A percentile compares a stretch with the other conserved stretches of the same genome.
phyloP scores from a whole-genome alignment of 2,888 invertebrate genomes.

The Ornithoptera priamus region DNA sequence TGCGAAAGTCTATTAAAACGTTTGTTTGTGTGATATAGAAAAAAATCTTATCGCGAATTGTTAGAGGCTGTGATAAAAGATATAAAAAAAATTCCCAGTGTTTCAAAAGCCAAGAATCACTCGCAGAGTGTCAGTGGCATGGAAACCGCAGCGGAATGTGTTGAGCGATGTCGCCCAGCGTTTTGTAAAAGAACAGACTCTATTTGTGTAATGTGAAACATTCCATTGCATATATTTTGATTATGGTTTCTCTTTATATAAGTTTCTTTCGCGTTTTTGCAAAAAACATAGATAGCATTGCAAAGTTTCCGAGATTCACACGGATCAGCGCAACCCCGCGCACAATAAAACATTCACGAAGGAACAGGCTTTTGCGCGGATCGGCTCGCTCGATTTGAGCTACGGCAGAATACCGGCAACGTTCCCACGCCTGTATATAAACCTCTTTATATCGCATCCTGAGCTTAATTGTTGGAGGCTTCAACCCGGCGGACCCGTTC shows the following conservation, averaged over 20 bases:
- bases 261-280: too few species aligned
- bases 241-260: too few species aligned
- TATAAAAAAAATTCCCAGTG: conserved; percentile 10
- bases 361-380: conserved; percentile 41
- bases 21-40: not conserved
- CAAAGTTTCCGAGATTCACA: conserved; percentile 23
- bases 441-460: conserved; percentile 46
- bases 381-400: conserved; percentile 37
- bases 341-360: conserved; percentile 25
- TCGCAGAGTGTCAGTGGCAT: conserved; percentile 8
- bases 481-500: conserved; percentile 34
- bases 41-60: not conserved
- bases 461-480: conserved; percentile 45
- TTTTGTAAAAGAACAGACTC: not conserved
- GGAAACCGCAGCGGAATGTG: conserved; percentile 19
- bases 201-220: not conserved
- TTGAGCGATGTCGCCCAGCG: conserved; percentile 9
- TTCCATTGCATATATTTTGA: not conserved
- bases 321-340: conserved; percentile 13
- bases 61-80: not conserved
- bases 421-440: conserved; percentile 44
- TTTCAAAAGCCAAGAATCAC: conserved; percentile 11
- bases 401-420: conserved; percentile 24
- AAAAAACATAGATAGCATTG: conserved; percentile 5
- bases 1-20: not conserved